Evolutionary conservation across 2,797 vertebrate genomes (phyloP), one percentile per base, ranked within the genome.

Genomic region (Pangasius djambal): DNA sequence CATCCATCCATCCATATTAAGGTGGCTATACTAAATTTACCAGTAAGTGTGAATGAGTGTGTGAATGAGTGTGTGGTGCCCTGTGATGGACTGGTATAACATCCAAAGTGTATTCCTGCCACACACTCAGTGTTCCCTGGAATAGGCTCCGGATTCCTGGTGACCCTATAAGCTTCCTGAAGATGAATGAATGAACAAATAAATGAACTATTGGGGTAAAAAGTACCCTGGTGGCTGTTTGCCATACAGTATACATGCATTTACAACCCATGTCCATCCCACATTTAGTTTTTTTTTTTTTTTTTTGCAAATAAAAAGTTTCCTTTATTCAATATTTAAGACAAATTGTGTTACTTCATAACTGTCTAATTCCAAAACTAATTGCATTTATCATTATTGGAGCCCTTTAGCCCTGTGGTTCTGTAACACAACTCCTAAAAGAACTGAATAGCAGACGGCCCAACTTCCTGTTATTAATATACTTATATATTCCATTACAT

Each of bases 401-500:
- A 50, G 44, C 44, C 28, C 28, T n/a, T 48, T 31, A 84, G 83
- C 12, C 7, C 2, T 52, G 48, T 34, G 16, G 28, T 50, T 69
- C 63, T 50, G 44, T 52, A 70, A 70, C 84, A 85, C 65, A 28
- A 40, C 20, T 40, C 69, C 22, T 16, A 28, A 72, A 25, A 59
- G 31, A 40, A 20, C 67, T 57, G 50, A 57, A 72, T 50, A 34
- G 67, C 65, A 55, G 67, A 22, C 67, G 7, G 44, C 16, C 70
- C 52, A 75, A 75, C 20, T 48, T 75, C 57, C 70, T 85, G 70
- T 78, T 85, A 52, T 79, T 85, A 75, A 88, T 75, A 75, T 74
- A 74, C 59, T 22, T 48, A 52, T 88, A 74, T 75, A 88, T 75
- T 74, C 50, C 69, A 75, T 83, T 86, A 74, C 28, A 63, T 86